Conservation (phyloP, 2,888 invertebrate genomes). For the Mycalesis mineus region DNA sequence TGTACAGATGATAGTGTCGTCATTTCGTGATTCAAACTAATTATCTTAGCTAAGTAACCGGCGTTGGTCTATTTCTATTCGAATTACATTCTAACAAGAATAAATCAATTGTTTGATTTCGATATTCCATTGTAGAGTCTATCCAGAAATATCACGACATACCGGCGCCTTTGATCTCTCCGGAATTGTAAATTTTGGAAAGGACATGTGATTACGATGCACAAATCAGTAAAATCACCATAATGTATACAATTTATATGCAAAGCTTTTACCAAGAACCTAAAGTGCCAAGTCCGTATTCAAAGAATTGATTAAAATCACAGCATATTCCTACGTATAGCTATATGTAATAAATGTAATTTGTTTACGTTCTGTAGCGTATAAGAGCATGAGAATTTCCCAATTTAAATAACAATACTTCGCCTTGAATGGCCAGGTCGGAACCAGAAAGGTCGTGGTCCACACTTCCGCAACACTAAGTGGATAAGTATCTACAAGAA, state of each 20-base stretch:
- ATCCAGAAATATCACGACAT: too few relatives aligned
- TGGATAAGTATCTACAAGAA: slow-evolving; percentile 16
- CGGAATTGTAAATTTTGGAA: too few relatives aligned
- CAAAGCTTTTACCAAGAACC: too few relatives aligned
- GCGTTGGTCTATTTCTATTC: slow-evolving; percentile 12
- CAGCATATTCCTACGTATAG: too few relatives aligned
- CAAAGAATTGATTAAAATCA: too few relatives aligned
- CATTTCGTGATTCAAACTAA: slow-evolving; percentile 25
- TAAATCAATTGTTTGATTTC: slow-evolving; percentile 10
- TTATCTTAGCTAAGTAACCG: slow-evolving; percentile 12
- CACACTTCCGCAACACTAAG: slow-evolving; percentile 21
- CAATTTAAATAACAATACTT: slow-evolving; percentile 15
- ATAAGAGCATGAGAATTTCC: slow-evolving; percentile 17
- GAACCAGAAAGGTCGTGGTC: slow-evolving; percentile 19
- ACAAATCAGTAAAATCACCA: too few relatives aligned
- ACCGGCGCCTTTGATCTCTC: too few relatives aligned
- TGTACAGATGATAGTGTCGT: slow-evolving; percentile 17
- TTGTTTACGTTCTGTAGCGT: slow-evolving; percentile 10
- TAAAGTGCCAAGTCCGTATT: too few relatives aligned
- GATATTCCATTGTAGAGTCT: too few relatives aligned
- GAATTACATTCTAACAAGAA: slow-evolving; percentile 1
- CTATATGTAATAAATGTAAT: neutral
- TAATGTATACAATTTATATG: too few relatives aligned
- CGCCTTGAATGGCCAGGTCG: slow-evolving; percentile 13
- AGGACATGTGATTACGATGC: too few relatives aligned